phyloP scores from a whole-genome alignment of 2,888 invertebrate genomes.

The Rutpela maculata region DNA sequence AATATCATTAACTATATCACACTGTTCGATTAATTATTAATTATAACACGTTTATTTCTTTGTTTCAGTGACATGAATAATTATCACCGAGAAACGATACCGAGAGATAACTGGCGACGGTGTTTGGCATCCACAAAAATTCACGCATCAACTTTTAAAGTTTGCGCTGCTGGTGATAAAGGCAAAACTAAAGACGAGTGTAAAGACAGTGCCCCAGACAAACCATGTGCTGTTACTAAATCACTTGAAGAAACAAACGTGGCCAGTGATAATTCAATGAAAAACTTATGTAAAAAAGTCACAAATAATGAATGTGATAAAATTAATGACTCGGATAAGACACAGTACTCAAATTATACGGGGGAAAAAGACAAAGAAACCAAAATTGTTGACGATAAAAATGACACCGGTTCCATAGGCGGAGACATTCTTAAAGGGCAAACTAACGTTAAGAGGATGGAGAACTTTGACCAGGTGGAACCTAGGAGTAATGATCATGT shows the following conservation, averaged over 20 bases:
- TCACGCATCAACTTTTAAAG: neutral
- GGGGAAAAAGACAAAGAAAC: neutral
- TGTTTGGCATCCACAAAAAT: neutral
- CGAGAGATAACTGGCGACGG: neutral
- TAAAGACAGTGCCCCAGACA: too few species aligned
- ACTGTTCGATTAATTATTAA: neutral
- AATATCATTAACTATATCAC: neutral
- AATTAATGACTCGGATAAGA: neutral
- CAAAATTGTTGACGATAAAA: neutral
- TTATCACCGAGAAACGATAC: neutral
- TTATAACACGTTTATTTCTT: neutral
- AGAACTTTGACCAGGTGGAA: too few species aligned
- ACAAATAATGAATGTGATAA: neutral
- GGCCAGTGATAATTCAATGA: neutral
- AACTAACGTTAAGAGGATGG: too few species aligned
- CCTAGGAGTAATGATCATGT: too few species aligned
- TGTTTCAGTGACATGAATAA: neutral
- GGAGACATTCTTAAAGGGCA: too few species aligned
- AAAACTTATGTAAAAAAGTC: neutral
- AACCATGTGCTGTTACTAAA: neutral
- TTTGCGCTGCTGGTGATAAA: neutral
- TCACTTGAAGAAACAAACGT: neutral
- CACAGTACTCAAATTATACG: neutral
- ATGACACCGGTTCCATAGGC: too few species aligned
- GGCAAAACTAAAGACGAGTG: neutral